A percentile compares a stretch with the other conserved stretches of the same genome.
These are phyloP conservation scores for Aphaenogaster ashmeadi DNA, from an alignment of 1,140 invertebrate species.

Conservation along the genomic window DNA sequence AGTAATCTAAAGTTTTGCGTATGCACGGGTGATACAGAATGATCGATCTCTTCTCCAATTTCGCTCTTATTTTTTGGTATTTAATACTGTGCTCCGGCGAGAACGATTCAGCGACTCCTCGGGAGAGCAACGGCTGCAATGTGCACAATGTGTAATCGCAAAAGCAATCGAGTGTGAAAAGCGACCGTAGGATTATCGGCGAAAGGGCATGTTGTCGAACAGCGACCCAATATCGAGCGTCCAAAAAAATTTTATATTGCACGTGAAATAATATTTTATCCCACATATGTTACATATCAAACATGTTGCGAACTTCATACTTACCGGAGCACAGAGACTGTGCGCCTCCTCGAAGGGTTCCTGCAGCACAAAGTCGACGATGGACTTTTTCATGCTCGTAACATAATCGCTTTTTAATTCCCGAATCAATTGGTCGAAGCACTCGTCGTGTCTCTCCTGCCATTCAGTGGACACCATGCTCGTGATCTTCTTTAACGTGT, in stretches of 20 bases:
- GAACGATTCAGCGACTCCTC: not conserved
- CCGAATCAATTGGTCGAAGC: slow-evolving; percentile 88
- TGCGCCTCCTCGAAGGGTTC: slow-evolving; percentile 87
- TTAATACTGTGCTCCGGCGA: slow-evolving; percentile 62
- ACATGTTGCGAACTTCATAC: not conserved
- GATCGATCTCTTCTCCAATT: slow-evolving; percentile 88
- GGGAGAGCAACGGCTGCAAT: slow-evolving; percentile 39
- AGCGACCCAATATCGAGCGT: not conserved
- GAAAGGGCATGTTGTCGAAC: not conserved
- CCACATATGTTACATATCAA: not conserved
- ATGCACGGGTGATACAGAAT: slow-evolving; percentile 95
- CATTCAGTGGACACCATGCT: slow-evolving; percentile 82
- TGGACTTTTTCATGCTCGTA: slow-evolving; percentile 95
- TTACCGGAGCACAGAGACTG: not conserved
- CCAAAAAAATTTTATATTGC: not conserved
- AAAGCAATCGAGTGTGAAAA: slow-evolving; percentile 16
- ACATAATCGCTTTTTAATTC: slow-evolving; percentile 93
- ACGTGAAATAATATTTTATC: slow-evolving; percentile 18
- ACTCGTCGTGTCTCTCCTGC: slow-evolving; percentile 88
- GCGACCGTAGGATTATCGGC: not conserved
- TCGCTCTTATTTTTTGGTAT: slow-evolving; percentile 74
- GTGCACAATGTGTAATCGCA: slow-evolving; percentile 13
- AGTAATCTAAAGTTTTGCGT: slow-evolving; percentile 93
- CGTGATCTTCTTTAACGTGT: slow-evolving; percentile 88
- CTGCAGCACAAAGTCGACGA: slow-evolving; percentile 95